These are phyloP conservation scores for Sycophaga agraensis DNA, from an alignment of 1,140 invertebrate species.

Conservation along the genomic window DNA sequence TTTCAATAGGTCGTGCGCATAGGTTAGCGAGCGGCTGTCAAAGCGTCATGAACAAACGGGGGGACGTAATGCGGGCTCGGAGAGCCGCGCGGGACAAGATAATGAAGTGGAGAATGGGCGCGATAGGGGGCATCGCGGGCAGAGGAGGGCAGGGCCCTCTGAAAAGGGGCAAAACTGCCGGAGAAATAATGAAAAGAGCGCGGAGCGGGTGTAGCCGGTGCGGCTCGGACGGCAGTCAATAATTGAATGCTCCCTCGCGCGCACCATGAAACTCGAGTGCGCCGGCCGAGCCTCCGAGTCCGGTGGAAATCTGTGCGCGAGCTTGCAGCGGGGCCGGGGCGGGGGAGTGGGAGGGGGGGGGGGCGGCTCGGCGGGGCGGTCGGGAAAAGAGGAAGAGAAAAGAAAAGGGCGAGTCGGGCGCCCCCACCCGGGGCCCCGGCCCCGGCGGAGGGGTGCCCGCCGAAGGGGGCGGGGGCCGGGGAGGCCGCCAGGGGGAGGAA, in stretches of 20 bases:
- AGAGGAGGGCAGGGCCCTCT: neutral
- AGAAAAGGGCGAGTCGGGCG: neutral
- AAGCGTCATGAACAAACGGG: too few relatives aligned
- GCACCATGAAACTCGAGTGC: neutral
- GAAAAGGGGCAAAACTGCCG: slow-evolving; percentile 26
- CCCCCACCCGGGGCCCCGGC: too few relatives aligned
- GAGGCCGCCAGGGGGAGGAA: slow-evolving; percentile 27
- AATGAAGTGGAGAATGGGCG: neutral
- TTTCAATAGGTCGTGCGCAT: too few relatives aligned
- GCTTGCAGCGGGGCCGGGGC: too few relatives aligned
- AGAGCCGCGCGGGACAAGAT: neutral
- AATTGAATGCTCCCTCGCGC: slow-evolving; percentile 13
- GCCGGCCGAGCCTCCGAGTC: neutral
- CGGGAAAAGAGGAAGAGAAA: slow-evolving; percentile 26
- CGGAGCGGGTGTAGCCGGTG: too few relatives aligned
- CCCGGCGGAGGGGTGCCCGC: neutral
- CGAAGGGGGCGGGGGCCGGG: slow-evolving; percentile 12
- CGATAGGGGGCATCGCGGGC: neutral
- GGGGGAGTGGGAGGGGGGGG: neutral
- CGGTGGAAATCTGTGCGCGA: neutral
- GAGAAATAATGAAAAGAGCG: slow-evolving; percentile 5
- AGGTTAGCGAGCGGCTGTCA: too few relatives aligned
- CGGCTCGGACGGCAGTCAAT: slow-evolving; percentile 11
- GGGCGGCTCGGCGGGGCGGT: slow-evolving; percentile 8
- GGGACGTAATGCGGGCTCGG: neutral